A percentile compares a stretch with the other conserved stretches of the same genome.
Evolutionary conservation across 2,888 invertebrate species (phyloP).

Genomic region (Brachylomia viminalis): DNA sequence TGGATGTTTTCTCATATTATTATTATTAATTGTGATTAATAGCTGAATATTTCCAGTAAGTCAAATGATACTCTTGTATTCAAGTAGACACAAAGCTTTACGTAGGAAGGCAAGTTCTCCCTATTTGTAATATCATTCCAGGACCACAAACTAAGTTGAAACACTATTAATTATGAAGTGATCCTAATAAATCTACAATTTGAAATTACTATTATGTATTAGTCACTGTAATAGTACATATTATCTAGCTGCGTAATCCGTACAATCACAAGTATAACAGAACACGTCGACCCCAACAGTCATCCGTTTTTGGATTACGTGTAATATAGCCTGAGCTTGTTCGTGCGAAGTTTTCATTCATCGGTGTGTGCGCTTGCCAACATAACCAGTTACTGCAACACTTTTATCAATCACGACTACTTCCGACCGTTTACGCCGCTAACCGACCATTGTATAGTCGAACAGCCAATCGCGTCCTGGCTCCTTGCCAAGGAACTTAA

Average conservation of each 20-base stretch:
- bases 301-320: neutral
- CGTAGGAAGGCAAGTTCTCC: too few relatives aligned
- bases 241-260: neutral
- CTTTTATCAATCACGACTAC: slow-evolving; percentile 10
- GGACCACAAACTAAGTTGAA: slow-evolving; percentile 7
- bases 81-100: neutral
- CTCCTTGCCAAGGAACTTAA: slow-evolving; percentile 1
- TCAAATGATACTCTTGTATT: neutral
- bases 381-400: neutral
- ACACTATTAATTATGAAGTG: slow-evolving; percentile 23
- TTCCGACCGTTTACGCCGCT: neutral
- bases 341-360: neutral
- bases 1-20: too few relatives aligned
- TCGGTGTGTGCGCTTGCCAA: neutral
- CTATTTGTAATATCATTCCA: neutral
- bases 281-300: neutral
- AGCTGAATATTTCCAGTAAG: too few relatives aligned
- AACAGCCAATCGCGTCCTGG: slow-evolving; percentile 27
- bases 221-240: neutral
- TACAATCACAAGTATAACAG: neutral
- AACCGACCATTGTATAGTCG: slow-evolving; percentile 7
- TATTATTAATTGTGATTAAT: too few relatives aligned
- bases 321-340: neutral
- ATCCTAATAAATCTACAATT: slow-evolving; percentile 37
- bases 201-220: slow-evolving; percentile 1